Conservation (phyloP, 1,140 invertebrate species). For the Zaprionus ghesquierei region DNA sequence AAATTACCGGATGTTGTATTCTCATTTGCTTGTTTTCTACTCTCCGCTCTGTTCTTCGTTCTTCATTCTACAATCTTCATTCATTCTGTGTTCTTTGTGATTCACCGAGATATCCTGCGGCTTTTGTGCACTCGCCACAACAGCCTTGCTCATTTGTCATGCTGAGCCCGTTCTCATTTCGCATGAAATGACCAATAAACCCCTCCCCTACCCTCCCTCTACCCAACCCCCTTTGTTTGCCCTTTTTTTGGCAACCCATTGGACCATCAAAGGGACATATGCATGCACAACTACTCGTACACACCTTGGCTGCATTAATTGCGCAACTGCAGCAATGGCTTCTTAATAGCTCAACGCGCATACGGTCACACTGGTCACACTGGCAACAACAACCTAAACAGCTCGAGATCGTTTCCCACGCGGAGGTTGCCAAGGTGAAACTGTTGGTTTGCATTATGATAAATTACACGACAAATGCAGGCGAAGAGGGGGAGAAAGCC, state of each 20-base stretch:
- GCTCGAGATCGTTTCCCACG: slow-evolving; percentile 53
- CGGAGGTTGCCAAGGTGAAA: slow-evolving; percentile 4
- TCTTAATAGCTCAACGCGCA: slow-evolving; percentile 58
- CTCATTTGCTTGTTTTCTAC: slow-evolving; percentile 67
- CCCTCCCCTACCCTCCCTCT: neutral
- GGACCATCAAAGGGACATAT: slow-evolving; percentile 6
- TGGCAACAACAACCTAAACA: neutral
- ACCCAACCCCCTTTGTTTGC: neutral
- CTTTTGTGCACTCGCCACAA: slow-evolving; percentile 54
- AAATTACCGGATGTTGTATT: slow-evolving; percentile 82
- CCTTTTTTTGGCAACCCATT: slow-evolving; percentile 55
- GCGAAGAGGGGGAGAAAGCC: neutral
- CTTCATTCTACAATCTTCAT: too few species aligned
- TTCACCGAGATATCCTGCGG: slow-evolving; percentile 73
- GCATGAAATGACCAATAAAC: slow-evolving; percentile 66
- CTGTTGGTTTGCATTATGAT: slow-evolving; percentile 50
- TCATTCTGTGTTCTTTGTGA: slow-evolving; percentile 64
- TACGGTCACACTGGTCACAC: slow-evolving; percentile 12
- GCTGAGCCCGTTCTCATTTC: slow-evolving; percentile 57
- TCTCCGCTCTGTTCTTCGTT: neutral
- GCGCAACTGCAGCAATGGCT: slow-evolving; percentile 67
- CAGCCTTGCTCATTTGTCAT: slow-evolving; percentile 66
- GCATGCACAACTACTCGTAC: neutral
- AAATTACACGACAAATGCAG: slow-evolving; percentile 66
- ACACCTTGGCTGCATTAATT: slow-evolving; percentile 56